These are phyloP conservation scores for Maylandia zebra DNA, from an alignment of 2,113 vertebrate species.

Conservation along the genomic window DNA sequence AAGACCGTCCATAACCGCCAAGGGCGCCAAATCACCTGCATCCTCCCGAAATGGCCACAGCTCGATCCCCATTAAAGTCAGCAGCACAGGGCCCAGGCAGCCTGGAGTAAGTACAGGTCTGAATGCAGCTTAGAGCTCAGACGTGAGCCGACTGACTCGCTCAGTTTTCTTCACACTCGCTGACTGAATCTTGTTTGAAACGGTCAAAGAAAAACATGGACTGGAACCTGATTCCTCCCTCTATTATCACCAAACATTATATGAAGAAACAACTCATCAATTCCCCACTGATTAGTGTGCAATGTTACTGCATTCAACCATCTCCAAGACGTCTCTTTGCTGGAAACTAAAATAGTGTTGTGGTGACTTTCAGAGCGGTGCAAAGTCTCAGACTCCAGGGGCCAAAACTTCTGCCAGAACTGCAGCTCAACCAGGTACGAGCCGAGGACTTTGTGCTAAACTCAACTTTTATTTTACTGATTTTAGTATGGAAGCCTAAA, in stretches of 20 bases:
- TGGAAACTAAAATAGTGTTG: not conserved
- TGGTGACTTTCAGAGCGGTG: constrained; percentile 59
- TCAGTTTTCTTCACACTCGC: not conserved
- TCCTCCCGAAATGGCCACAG: constrained; percentile 67
- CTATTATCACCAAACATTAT: not conserved
- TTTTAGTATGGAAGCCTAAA: not conserved
- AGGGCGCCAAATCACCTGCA: constrained; percentile 67
- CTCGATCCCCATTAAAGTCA: constrained; percentile 68
- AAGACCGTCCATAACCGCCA: constrained; percentile 68
- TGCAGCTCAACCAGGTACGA: constrained; percentile 52
- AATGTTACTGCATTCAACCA: not conserved
- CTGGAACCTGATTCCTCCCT: not conserved
- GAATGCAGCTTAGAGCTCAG: not conserved
- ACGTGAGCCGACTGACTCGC: not conserved
- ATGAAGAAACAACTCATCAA: not conserved
- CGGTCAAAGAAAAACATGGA: not conserved
- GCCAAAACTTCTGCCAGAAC: constrained; percentile 82
- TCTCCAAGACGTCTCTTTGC: accelerated
- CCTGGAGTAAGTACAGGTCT: constrained; percentile 77
- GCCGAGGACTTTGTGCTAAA: accelerated
- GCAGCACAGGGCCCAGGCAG: constrained; percentile 60
- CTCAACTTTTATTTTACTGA: accelerated
- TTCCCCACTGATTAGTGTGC: not conserved
- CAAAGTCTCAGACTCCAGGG: constrained; percentile 74
- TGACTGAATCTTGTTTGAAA: not conserved